These are phyloP conservation scores for Meiosimyza decipiens DNA, from an alignment of 2,888 invertebrate species.

Conservation along the genomic window DNA sequence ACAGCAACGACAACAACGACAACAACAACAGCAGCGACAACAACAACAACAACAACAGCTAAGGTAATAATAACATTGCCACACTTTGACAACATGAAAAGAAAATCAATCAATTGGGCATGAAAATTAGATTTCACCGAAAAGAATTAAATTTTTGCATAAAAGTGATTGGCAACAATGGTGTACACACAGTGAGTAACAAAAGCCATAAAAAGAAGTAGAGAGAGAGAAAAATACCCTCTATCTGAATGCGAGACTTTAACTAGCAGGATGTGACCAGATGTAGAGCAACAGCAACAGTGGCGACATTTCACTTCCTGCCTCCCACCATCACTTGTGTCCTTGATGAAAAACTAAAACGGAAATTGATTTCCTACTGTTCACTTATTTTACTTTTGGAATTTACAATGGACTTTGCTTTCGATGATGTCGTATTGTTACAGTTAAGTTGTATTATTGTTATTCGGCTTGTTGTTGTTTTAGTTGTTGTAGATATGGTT, in stretches of 20 bases:
- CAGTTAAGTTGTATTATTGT: too few relatives aligned
- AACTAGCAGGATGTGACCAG: too few relatives aligned
- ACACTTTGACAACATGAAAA: background rate
- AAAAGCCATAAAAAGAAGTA: background rate
- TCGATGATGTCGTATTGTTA: constrained; percentile 37
- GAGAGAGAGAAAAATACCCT: constrained; percentile 14
- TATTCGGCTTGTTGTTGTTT: constrained; percentile 18
- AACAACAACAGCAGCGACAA: constrained; percentile 36
- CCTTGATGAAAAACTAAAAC: constrained; percentile 15
- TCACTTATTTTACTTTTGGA: constrained; percentile 28
- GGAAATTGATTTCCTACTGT: constrained; percentile 44
- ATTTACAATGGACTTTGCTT: constrained; percentile 23
- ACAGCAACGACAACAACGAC: constrained; percentile 47
- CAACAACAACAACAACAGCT: constrained; percentile 49
- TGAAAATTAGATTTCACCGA: constrained; percentile 21
- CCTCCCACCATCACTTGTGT: background rate
- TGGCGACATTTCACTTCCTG: background rate
- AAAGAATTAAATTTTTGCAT: constrained; percentile 13
- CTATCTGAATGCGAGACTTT: background rate
- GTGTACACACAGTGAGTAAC: background rate
- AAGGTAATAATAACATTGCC: background rate
- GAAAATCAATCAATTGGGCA: constrained; percentile 21
- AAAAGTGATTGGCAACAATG: background rate
- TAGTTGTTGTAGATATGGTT: too few relatives aligned
- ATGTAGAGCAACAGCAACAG: too few relatives aligned